A percentile compares a stretch with the other conserved stretches of the same genome.
phyloP scores from a whole-genome alignment of 2,888 invertebrate genomes.

The Hesperia comma region DNA sequence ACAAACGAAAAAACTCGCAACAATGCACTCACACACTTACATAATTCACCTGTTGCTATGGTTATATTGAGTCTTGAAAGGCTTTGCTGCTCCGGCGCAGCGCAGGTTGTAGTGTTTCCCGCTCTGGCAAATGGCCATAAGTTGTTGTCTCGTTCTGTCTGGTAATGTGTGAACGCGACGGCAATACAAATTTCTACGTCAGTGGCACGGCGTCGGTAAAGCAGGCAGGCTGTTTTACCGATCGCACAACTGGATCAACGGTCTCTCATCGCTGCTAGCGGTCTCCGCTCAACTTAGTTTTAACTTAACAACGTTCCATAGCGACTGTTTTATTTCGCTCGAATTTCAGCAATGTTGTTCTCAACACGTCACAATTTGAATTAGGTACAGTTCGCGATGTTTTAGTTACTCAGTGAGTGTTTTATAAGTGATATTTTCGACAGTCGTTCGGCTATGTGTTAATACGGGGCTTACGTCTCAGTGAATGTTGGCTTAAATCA shows the following conservation, averaged over 20 bases:
- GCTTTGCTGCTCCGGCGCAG: constrained; percentile 73
- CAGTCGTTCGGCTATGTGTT: constrained; percentile 50
- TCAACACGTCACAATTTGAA: constrained; percentile 61
- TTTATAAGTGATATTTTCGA: constrained; percentile 52
- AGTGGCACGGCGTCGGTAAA: constrained; percentile 66
- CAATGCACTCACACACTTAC: constrained; percentile 64
- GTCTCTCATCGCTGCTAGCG: constrained; percentile 76
- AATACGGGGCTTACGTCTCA: constrained; percentile 68
- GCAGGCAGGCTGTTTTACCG: constrained; percentile 72
- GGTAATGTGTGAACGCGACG: constrained; percentile 53
- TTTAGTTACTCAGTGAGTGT: constrained; percentile 57
- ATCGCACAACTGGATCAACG: constrained; percentile 81
- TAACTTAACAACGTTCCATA: constrained; percentile 72
- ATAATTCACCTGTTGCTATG: constrained; percentile 78
- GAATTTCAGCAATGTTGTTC: constrained; percentile 68
- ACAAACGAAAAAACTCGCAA: constrained; percentile 50
- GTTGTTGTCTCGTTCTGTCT: constrained; percentile 54
- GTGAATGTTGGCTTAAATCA: constrained; percentile 76
- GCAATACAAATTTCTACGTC: constrained; percentile 46
- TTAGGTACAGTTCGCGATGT: constrained; percentile 54
- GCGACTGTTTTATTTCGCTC: constrained; percentile 68
- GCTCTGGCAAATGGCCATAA: constrained; percentile 58
- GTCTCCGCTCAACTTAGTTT: constrained; percentile 74
- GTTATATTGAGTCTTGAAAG: constrained; percentile 64
- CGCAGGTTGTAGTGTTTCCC: constrained; percentile 78